Evolutionary conservation across 2,888 invertebrate species (phyloP).

Genomic region (Morpho helenor): DNA sequence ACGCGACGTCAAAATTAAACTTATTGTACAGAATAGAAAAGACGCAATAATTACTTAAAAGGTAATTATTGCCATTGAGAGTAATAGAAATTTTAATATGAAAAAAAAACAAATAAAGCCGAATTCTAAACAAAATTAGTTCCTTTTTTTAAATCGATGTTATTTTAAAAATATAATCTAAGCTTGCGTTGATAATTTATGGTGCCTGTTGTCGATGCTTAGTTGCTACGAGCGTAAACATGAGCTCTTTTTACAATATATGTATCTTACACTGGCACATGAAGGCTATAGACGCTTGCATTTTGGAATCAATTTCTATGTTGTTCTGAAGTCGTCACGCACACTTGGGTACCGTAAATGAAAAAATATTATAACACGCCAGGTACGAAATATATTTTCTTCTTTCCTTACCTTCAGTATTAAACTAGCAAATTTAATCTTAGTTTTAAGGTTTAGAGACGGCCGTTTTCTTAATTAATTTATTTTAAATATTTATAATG

Average conservation of each 20-base stretch:
- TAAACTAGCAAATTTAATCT: background rate
- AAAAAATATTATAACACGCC: slow-evolving; percentile 2
- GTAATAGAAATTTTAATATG: background rate
- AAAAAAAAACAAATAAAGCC: no score
- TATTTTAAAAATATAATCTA: no score
- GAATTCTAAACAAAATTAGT: no score
- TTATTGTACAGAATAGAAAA: background rate
- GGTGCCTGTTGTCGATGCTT: no score
- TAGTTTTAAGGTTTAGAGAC: background rate
- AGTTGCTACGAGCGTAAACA: no score
- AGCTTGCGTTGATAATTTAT: no score
- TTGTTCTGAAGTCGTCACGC: background rate
- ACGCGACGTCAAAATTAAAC: slow-evolving; percentile 14
- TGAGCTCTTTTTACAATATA: no score
- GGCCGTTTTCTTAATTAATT: background rate
- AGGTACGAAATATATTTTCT: slow-evolving; percentile 10
- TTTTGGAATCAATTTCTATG: no score
- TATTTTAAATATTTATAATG: background rate
- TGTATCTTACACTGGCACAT: no score
- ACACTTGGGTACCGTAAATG: background rate
- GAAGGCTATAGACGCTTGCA: no score
- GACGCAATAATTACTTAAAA: background rate
- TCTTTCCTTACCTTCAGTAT: background rate
- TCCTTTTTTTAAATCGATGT: no score
- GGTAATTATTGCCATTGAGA: background rate